These are phyloP conservation scores for Phaenicophaeus curvirostris DNA, from an alignment of 2,797 vertebrate species.

Conservation along the genomic window DNA sequence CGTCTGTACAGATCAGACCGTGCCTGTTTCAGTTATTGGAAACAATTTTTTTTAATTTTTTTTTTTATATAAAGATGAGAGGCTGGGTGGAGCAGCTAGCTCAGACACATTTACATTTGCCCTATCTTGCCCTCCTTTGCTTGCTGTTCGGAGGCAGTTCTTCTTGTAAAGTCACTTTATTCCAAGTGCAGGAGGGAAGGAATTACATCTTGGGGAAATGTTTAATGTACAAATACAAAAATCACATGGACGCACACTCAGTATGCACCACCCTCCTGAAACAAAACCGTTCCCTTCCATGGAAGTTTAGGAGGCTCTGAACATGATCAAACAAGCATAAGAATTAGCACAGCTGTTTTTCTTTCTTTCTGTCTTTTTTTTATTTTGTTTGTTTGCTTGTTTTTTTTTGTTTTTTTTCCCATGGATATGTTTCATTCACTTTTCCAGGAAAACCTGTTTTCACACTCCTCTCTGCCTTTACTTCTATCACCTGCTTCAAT, in stretches of 20 bases:
- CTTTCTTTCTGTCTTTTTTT: not conserved
- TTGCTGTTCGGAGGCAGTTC: constrained; percentile 50
- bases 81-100: constrained; percentile 74
- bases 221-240: constrained; percentile 57
- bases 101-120: constrained; percentile 73
- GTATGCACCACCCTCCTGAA: constrained; percentile 28
- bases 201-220: constrained; percentile 55
- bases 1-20: constrained; percentile 76
- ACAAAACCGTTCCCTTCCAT: constrained; percentile 25
- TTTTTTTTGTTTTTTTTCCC: not conserved
- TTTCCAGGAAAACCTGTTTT: constrained; percentile 13
- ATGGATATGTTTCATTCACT: not conserved
- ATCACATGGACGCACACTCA: constrained; percentile 22
- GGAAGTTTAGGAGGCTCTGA: not conserved
- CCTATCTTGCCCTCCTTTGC: constrained; percentile 75
- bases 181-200: constrained; percentile 26
- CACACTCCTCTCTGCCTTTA: not conserved
- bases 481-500: not conserved
- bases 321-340: constrained; percentile 48
- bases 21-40: constrained; percentile 77
- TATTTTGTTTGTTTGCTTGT: too few relatives aligned
- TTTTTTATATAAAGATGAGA: constrained; percentile 72
- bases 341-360: constrained; percentile 18
- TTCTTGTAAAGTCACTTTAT: constrained; percentile 11
- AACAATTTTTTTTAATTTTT: constrained; percentile 41